Conservation (phyloP, 2,797 vertebrate species). For the Propithecus deckenii region DNA sequence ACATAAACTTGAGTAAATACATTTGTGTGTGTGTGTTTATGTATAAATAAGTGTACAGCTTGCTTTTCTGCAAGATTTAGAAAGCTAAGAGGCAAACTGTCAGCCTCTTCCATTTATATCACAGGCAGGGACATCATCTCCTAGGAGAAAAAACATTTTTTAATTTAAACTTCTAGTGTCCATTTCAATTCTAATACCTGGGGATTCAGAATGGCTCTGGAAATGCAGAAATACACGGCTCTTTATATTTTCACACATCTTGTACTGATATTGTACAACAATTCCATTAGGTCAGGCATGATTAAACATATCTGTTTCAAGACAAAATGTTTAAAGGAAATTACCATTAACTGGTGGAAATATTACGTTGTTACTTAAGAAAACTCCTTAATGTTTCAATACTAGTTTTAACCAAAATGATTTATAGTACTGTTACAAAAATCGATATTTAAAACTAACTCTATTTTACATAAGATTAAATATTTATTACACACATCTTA, state of each 20-base stretch:
- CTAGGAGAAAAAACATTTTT: background rate
- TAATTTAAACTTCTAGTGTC: background rate
- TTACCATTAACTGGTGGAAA: background rate
- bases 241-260: background rate
- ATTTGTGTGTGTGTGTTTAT: background rate
- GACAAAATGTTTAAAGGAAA: background rate
- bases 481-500: background rate
- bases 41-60: background rate
- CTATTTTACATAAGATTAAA: background rate
- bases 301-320: background rate
- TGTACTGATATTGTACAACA: background rate
- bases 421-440: background rate
- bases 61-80: background rate
- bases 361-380: background rate
- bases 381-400: background rate
- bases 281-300: background rate
- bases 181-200: background rate
- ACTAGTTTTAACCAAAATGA: conserved; percentile 23
- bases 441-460: background rate
- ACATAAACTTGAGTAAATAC: background rate
- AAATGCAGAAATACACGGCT: background rate
- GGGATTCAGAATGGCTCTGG: background rate
- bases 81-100: background rate
- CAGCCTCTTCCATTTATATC: background rate
- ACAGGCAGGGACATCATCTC: background rate